Evolutionary conservation across 2,888 invertebrate species (phyloP).

Genomic region (Bimastos eiseni): DNA sequence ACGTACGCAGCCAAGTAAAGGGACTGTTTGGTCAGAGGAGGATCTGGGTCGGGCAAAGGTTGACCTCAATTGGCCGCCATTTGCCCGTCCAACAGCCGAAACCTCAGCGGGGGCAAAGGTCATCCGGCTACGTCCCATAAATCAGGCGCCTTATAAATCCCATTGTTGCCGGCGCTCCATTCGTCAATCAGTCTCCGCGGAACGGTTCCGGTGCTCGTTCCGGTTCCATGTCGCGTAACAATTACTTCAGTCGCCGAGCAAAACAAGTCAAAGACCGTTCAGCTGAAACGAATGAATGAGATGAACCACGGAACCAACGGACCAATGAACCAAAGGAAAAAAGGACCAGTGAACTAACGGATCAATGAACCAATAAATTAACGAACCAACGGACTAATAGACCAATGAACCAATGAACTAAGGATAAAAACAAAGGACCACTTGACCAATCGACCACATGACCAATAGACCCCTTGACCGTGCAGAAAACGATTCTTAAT

Average conservation of each 20-base stretch:
- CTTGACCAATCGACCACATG: background rate
- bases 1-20: background rate
- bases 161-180: background rate
- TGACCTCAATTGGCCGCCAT: slow-evolving; percentile 13
- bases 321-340: too few relatives aligned
- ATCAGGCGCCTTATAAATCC: slow-evolving; percentile 15
- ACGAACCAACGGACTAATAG: background rate
- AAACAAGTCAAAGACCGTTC: background rate
- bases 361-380: background rate
- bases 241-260: background rate
- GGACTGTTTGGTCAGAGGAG: background rate
- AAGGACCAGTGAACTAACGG: background rate
- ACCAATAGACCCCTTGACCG: too few relatives aligned
- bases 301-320: background rate
- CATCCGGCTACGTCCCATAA: background rate
- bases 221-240: slow-evolving; percentile 7
- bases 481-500: too few relatives aligned
- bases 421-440: background rate
- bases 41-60: background rate
- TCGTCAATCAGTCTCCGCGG: background rate
- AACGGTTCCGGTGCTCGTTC: slow-evolving; percentile 6
- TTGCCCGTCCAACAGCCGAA: background rate
- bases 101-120: background rate
- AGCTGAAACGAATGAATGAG: background rate
- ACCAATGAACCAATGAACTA: too few relatives aligned